These are phyloP conservation scores for Hoplias malabaricus DNA, from an alignment of 2,113 vertebrate genomes.

Conservation along the genomic window DNA sequence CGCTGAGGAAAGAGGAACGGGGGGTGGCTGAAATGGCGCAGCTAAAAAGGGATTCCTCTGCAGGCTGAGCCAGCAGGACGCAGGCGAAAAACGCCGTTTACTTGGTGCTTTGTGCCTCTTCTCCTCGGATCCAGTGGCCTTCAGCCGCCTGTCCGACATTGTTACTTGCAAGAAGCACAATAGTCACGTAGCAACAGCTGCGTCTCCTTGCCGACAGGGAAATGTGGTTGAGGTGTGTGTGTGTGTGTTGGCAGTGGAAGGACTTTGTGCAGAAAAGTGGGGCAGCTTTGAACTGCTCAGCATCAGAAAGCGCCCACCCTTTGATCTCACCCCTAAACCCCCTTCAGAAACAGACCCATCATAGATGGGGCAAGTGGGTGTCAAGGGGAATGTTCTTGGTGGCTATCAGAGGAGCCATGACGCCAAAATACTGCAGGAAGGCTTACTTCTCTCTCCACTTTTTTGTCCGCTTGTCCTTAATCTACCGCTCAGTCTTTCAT, in stretches of 20 bases:
- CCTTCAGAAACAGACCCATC: slow-evolving; percentile 45
- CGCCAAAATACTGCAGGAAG: neutral
- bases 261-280: slow-evolving; percentile 48
- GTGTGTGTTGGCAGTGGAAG: slow-evolving; percentile 21
- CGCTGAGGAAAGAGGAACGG: neutral
- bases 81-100: slow-evolving; percentile 11
- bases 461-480: neutral
- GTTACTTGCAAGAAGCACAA: slow-evolving; percentile 61
- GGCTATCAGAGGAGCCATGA: slow-evolving; percentile 4
- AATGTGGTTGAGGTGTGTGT: slow-evolving; percentile 15
- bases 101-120: neutral
- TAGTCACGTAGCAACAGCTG: slow-evolving; percentile 62
- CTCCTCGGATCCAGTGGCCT: slow-evolving; percentile 46
- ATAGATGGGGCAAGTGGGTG: slow-evolving; percentile 47
- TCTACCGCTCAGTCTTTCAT: neutral
- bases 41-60: neutral
- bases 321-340: slow-evolving; percentile 38
- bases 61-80: neutral
- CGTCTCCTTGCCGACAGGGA: slow-evolving; percentile 43
- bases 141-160: slow-evolving; percentile 59
- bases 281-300: slow-evolving; percentile 62
- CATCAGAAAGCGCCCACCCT: slow-evolving; percentile 41
- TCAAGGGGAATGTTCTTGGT: slow-evolving; percentile 30
- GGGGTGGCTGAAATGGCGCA: neutral
- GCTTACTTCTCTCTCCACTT: neutral